A percentile compares a stretch with the other conserved stretches of the same genome.
These are phyloP conservation scores for Ictidomys tridecemlineatus DNA, from an alignment of 2,113 vertebrate species.

Conservation along the genomic window DNA sequence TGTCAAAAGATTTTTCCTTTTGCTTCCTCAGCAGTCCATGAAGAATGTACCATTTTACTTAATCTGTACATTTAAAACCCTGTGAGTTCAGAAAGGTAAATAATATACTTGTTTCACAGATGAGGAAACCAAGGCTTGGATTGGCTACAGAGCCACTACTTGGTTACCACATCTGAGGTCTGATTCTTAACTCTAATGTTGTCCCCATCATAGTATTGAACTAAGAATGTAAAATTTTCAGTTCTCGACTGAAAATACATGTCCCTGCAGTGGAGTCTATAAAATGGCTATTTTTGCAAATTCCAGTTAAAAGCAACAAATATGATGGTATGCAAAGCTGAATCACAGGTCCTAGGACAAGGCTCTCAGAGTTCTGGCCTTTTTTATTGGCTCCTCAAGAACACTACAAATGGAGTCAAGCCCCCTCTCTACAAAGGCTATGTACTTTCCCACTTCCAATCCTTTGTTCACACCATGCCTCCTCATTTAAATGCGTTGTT, in stretches of 20 bases:
- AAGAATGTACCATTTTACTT: conserved; percentile 35
- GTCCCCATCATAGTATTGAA: not conserved
- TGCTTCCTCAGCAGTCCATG: not conserved
- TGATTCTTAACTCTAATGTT: not conserved
- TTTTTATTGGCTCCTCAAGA: conserved; percentile 41
- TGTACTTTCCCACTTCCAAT: conserved; percentile 3
- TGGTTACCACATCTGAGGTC: not conserved
- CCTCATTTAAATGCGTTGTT: conserved; percentile 35
- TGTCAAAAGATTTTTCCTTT: conserved; percentile 32
- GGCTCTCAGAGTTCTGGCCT: not conserved
- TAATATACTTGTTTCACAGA: conserved; percentile 8
- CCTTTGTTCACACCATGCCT: not conserved
- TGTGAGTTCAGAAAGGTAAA: not conserved
- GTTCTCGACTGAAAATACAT: conserved; percentile 41
- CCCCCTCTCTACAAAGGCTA: not conserved
- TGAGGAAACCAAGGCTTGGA: conserved; percentile 51
- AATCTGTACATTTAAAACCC: not conserved
- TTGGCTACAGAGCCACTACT: not conserved
- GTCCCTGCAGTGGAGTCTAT: not conserved
- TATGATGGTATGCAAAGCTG: not conserved
- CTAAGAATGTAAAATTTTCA: conserved; percentile 21
- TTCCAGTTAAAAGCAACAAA: conserved; percentile 50
- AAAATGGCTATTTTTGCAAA: conserved; percentile 53
- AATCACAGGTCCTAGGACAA: conserved; percentile 20
- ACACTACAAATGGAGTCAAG: conserved; percentile 7